phyloP scores from a whole-genome alignment of 2,888 invertebrate species.

The Eudemis profundana region DNA sequence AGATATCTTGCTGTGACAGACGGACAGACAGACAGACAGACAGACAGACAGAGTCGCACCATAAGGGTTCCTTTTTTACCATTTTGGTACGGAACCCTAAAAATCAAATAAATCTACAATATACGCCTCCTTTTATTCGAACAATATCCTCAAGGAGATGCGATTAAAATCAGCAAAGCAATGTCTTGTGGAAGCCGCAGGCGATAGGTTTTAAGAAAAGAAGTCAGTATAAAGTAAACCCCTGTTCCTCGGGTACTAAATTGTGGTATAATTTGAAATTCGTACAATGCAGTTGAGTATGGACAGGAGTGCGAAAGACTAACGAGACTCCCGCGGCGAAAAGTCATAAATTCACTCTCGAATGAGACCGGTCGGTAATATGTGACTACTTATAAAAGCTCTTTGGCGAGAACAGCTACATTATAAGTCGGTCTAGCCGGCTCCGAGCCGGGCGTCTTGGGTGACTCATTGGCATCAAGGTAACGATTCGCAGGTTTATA shows the following conservation, averaged over 20 bases:
- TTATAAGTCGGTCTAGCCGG: slow-evolving; percentile 63
- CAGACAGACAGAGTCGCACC: no score
- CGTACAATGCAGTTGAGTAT: slow-evolving; percentile 13
- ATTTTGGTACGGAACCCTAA: no score
- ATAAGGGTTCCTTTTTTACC: no score
- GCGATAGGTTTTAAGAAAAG: slow-evolving; percentile 13
- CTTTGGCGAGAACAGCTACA: slow-evolving; percentile 43
- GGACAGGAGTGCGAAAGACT: slow-evolving; percentile 43
- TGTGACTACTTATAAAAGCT: slow-evolving; percentile 30
- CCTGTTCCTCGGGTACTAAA: slow-evolving; percentile 8
- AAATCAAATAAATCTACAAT: slow-evolving; percentile 13
- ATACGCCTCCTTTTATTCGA: slow-evolving; percentile 1
- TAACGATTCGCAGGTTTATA: slow-evolving; percentile 37
- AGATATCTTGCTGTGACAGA: no score
- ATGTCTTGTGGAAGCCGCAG: not conserved
- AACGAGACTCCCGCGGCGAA: slow-evolving; percentile 60
- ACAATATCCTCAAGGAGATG: not conserved
- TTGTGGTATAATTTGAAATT: slow-evolving; percentile 28
- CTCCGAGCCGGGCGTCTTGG: slow-evolving; percentile 60
- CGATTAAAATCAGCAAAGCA: slow-evolving; percentile 18
- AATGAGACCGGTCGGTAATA: slow-evolving; percentile 45
- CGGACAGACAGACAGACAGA: no score
- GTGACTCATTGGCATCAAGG: slow-evolving; percentile 70
- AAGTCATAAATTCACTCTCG: slow-evolving; percentile 58
- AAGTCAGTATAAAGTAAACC: not conserved